phyloP scores from a whole-genome alignment of 2,888 invertebrate species.

The Quadroppia sp. region DNA sequence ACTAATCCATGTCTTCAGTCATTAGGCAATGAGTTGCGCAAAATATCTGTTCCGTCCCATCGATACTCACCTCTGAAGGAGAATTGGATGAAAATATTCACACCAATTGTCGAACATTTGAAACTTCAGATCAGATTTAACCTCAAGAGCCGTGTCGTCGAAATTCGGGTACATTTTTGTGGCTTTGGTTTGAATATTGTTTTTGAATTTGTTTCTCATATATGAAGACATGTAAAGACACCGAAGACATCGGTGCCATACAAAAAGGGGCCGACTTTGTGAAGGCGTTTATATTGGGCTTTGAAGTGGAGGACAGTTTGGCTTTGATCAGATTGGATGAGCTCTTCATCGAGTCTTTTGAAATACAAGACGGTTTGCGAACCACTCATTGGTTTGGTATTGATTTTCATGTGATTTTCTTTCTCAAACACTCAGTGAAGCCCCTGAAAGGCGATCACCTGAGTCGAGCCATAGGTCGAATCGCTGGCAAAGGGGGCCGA shows the following conservation, averaged over 20 bases:
- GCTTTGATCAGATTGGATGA: conserved; percentile 92
- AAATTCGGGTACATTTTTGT: conserved; percentile 63
- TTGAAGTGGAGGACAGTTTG: conserved; percentile 93
- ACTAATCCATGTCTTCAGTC: not conserved
- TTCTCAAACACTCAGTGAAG: conserved; percentile 63
- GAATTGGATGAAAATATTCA: conserved; percentile 94
- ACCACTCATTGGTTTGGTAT: conserved; percentile 22
- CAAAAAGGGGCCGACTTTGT: conserved; percentile 99
- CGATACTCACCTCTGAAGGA: conserved; percentile 91
- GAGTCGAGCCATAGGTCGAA: conserved; percentile 89
- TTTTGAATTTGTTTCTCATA: not conserved
- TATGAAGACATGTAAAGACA: conserved; percentile 59
- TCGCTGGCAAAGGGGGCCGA: conserved; percentile 94
- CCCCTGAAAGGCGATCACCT: conserved; percentile 91
- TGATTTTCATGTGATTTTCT: conserved; percentile 15
- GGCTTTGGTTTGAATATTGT: not conserved
- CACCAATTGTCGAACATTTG: conserved; percentile 91
- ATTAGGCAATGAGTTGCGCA: conserved; percentile 47
- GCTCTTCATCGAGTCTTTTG: conserved; percentile 92
- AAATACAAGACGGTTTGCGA: conserved; percentile 71
- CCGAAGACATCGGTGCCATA: conserved; percentile 78
- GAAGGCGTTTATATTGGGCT: conserved; percentile 89
- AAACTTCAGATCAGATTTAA: conserved; percentile 91
- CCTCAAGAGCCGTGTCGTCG: conserved; percentile 80
- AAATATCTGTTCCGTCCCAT: conserved; percentile 81